Percentiles rank a stretch among this genome's conserved stretches.
Conservation (phyloP, 2,888 invertebrate species). For the Aleiodes alternator region DNA sequence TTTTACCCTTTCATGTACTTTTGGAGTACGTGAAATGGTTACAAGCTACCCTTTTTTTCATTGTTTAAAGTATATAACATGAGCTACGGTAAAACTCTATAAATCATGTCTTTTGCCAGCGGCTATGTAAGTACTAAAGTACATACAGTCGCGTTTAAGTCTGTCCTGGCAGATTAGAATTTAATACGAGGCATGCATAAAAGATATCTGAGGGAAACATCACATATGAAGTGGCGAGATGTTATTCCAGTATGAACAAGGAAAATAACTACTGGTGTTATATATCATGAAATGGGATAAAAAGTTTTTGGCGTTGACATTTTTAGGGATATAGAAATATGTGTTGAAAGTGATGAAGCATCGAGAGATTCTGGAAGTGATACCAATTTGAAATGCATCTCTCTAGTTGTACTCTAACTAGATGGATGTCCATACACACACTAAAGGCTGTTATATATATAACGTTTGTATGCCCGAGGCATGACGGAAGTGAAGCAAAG, state of each 20-base stretch:
- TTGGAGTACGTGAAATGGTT: not conserved
- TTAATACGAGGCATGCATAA: conserved; percentile 42
- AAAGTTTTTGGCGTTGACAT: not conserved
- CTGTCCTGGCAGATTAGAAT: conserved; percentile 42
- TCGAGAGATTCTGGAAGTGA: not conserved
- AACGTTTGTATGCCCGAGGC: not conserved
- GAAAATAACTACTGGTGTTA: not conserved
- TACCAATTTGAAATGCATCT: conserved; percentile 26
- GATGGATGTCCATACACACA: conserved; percentile 34
- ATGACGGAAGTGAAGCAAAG: conserved; percentile 10
- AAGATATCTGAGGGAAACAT: conserved; percentile 14
- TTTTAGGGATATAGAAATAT: conserved; percentile 1
- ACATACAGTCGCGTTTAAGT: conserved; percentile 24
- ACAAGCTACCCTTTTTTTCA: not conserved
- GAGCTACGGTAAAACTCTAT: conserved; percentile 29
- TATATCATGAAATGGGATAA: not conserved
- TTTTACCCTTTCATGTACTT: conserved; percentile 12
- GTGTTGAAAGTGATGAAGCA: conserved; percentile 7
- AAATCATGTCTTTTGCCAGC: conserved; percentile 38
- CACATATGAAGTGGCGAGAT: not conserved
- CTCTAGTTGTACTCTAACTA: conserved; percentile 34
- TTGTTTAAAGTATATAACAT: conserved; percentile 8
- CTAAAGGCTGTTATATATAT: not conserved
- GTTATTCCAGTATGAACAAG: not conserved
- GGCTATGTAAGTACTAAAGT: conserved; percentile 29